Evolutionary conservation across 2,797 vertebrate species (phyloP).

Genomic region (Danio choprae): DNA sequence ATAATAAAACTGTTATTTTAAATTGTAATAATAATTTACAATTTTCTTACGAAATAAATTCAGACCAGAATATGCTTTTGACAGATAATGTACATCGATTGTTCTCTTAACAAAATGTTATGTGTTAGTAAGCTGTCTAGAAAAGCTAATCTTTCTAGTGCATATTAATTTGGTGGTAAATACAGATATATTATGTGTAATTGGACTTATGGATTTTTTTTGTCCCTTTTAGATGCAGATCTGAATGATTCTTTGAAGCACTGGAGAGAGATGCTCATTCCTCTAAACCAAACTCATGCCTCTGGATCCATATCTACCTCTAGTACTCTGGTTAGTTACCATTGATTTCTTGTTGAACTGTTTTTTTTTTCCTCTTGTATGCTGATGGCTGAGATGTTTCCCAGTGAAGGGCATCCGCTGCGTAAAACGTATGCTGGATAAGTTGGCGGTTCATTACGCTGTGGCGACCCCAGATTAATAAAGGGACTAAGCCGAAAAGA

Average conservation of each 20-base stretch:
- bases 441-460: too few relatives aligned
- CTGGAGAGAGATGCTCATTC: slow-evolving; percentile 75
- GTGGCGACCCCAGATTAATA: too few relatives aligned
- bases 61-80: too few relatives aligned
- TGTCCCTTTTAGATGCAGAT: slow-evolving; percentile 69
- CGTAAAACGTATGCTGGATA: too few relatives aligned
- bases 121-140: background rate
- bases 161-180: slow-evolving; percentile 7
- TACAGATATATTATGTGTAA: background rate
- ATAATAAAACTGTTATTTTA: too few relatives aligned
- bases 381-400: background rate
- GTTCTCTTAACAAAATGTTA: too few relatives aligned
- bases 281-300: slow-evolving; percentile 73
- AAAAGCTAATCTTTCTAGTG: background rate
- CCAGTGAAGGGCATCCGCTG: too few relatives aligned
- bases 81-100: too few relatives aligned
- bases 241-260: slow-evolving; percentile 84
- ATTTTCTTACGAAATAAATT: too few relatives aligned
- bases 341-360: background rate
- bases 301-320: slow-evolving; percentile 89
- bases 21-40: too few relatives aligned
- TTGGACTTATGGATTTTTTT: background rate
- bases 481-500: too few relatives aligned
- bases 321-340: slow-evolving; percentile 87
- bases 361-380: background rate